These are phyloP conservation scores for Lepidocolaptes lacrymiger DNA, from an alignment of 2,797 vertebrate genomes.

Conservation along the genomic window DNA sequence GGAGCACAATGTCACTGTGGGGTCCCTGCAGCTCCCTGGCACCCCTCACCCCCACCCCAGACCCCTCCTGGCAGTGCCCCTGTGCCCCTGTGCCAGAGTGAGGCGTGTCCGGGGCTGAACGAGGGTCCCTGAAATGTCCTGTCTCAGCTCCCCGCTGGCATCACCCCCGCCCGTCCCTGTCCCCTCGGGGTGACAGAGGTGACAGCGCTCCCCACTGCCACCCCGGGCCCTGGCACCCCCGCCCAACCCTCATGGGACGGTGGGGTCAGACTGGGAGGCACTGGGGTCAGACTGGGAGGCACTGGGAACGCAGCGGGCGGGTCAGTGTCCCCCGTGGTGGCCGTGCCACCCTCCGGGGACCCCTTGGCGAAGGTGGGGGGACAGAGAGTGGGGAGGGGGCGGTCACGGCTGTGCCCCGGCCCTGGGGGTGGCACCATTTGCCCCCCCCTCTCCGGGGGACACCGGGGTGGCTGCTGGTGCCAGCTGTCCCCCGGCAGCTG, in stretches of 20 bases:
- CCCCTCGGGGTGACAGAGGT: background rate
- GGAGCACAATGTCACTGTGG: background rate
- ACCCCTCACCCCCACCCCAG: background rate
- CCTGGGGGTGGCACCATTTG: background rate
- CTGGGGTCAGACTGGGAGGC: background rate
- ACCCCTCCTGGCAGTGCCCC: background rate
- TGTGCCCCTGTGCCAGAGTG: no score
- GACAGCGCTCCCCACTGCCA: background rate
- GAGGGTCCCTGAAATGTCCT: background rate
- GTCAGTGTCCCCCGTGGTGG: accelerated
- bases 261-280: background rate
- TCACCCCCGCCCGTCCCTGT: background rate
- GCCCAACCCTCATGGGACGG: accelerated
- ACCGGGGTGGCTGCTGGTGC: background rate
- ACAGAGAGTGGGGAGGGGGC: background rate
- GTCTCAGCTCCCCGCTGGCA: background rate
- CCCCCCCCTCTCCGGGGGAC: background rate
- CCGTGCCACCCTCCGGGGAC: background rate
- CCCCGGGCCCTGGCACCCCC: no score
- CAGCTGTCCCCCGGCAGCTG: constrained; percentile 31
- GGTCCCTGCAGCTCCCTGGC: background rate
- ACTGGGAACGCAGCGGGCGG: background rate
- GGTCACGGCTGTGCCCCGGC: accelerated
- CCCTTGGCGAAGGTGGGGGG: background rate
- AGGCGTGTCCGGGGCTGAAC: background rate